These are phyloP conservation scores for Grallaria varia DNA, from an alignment of 2,113 vertebrate genomes.

Conservation along the genomic window DNA sequence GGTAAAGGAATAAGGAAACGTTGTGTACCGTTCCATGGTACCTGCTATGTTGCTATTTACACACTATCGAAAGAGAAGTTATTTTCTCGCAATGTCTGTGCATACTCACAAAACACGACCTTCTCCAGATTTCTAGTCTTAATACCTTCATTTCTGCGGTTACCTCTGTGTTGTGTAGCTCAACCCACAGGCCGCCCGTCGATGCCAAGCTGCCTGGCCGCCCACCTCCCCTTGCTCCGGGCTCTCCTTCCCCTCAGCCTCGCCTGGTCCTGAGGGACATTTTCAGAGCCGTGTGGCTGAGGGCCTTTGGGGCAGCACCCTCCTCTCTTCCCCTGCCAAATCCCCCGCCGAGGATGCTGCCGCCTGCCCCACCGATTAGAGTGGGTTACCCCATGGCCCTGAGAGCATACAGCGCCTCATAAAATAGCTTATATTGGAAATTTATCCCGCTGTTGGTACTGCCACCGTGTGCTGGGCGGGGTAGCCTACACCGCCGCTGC, in stretches of 20 bases:
- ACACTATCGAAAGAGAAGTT: not conserved
- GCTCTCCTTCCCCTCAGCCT: not conserved
- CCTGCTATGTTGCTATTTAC: not conserved
- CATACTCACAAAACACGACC: not conserved
- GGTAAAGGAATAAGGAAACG: slow-evolving; percentile 7
- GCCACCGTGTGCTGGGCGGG: too few species aligned
- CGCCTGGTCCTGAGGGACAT: not conserved
- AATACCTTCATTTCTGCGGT: not conserved
- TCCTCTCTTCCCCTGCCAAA: not conserved
- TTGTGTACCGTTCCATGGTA: not conserved
- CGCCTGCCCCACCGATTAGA: accelerated
- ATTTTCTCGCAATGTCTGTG: not conserved
- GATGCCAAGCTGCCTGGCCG: not conserved
- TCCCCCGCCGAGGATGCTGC: not conserved
- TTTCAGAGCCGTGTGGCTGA: accelerated
- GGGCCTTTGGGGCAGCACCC: not conserved
- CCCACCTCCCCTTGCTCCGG: accelerated
- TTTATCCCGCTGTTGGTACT: not conserved
- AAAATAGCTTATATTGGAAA: not conserved
- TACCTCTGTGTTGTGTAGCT: not conserved
- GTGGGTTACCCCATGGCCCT: not conserved
- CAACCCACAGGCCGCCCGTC: not conserved
- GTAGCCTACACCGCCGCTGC: not conserved
- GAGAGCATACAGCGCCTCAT: not conserved
- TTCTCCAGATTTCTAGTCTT: not conserved